phyloP scores from a whole-genome alignment of 2,888 invertebrate species.

The Terebella lapidaria region DNA sequence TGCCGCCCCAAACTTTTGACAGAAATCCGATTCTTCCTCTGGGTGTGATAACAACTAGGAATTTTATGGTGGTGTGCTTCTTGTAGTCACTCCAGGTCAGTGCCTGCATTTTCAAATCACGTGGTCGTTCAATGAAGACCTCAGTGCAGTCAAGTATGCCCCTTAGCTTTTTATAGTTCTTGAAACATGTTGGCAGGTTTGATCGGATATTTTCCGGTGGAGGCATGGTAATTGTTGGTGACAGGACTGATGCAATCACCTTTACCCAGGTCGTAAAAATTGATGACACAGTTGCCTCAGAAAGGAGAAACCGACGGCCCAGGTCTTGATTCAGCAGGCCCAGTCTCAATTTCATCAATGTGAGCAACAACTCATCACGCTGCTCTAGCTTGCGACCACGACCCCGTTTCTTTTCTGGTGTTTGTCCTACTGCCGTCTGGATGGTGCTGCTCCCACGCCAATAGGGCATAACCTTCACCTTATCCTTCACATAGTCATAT shows the following conservation, averaged over 20 bases:
- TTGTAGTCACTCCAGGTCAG: conserved; percentile 26
- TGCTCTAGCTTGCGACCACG: no score
- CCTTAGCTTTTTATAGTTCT: conserved; percentile 4
- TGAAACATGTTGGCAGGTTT: conserved; percentile 4
- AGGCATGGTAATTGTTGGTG: conserved; percentile 7
- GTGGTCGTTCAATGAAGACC: conserved; percentile 23
- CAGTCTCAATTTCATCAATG: conserved; percentile 11
- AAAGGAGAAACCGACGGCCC: background rate
- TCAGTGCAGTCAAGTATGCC: conserved; percentile 16
- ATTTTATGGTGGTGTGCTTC: conserved; percentile 27
- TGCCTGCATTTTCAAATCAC: conserved; percentile 20
- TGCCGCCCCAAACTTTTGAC: conserved; percentile 20
- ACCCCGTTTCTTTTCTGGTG: no score
- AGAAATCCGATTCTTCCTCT: conserved; percentile 22
- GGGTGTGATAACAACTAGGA: conserved; percentile 20
- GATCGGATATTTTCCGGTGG: background rate
- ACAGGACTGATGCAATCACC: background rate
- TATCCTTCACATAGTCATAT: conserved; percentile 1
- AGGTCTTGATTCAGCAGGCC: conserved; percentile 8
- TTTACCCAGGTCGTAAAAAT: conserved; percentile 6
- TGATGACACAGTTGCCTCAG: background rate
- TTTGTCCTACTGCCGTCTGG: no score
- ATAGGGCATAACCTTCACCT: conserved; percentile 6
- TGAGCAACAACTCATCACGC: conserved; percentile 3
- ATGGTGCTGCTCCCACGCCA: no score